A percentile compares a stretch with the other conserved stretches of the same genome.
These are phyloP conservation scores for Rhingia rostrata DNA, from an alignment of 2,888 invertebrate species.

Conservation along the genomic window DNA sequence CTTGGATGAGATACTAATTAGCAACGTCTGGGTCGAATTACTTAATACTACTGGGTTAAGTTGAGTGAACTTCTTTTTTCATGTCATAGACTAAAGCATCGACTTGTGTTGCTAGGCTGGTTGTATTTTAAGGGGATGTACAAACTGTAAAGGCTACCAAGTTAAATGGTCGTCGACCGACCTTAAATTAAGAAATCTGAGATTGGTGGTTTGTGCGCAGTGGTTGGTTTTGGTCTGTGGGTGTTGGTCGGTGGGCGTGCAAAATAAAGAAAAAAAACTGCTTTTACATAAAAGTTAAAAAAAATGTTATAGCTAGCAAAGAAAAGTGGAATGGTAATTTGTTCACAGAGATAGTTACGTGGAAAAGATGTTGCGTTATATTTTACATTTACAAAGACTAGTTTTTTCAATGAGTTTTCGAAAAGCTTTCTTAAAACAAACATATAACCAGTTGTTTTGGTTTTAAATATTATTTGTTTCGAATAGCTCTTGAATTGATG, in stretches of 20 bases:
- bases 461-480: too few relatives aligned
- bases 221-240: slow-evolving; percentile 15
- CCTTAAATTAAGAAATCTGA: slow-evolving; percentile 61
- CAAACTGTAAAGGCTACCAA: slow-evolving; percentile 19
- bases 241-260: background rate
- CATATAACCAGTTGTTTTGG: too few relatives aligned
- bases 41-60: slow-evolving; percentile 30
- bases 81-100: background rate
- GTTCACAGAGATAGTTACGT: background rate
- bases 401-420: too few relatives aligned
- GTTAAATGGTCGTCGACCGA: slow-evolving; percentile 1
- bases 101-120: background rate
- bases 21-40: slow-evolving; percentile 56
- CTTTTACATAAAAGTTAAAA: slow-evolving; percentile 17
- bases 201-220: slow-evolving; percentile 22
- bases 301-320: slow-evolving; percentile 36
- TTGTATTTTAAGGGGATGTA: slow-evolving; percentile 4
- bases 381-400: too few relatives aligned
- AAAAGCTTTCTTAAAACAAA: too few relatives aligned
- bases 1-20: slow-evolving; percentile 57
- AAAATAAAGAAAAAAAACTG: slow-evolving; percentile 1
- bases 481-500: too few relatives aligned
- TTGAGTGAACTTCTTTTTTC: slow-evolving; percentile 49
- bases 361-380: too few relatives aligned
- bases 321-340: slow-evolving; percentile 5